Base-by-base conservation (phyloP, 2,888 invertebrate species). In the Leucophenga montana region DNA sequence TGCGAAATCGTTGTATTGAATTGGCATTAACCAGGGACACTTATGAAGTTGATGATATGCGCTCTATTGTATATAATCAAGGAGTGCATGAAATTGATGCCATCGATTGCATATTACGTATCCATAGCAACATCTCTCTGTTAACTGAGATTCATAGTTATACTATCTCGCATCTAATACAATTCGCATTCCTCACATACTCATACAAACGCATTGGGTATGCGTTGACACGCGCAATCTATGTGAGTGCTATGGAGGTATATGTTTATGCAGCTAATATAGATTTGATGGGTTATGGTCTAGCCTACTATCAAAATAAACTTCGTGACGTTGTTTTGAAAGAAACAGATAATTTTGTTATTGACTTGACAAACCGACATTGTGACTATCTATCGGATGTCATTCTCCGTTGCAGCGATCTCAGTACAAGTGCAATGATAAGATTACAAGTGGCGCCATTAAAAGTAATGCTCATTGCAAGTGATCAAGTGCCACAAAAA, bases 1-100 rank as follows among this genome's bases (percentile, higher is more conserved):
- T 99, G 99, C 92, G 99, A 72, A 99, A 99, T 88, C 92, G 99
- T 83, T 98, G 99, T 3, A 93, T 99, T 0, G 99, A 99, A 90
- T 94, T 99, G 79, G 83, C 84, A 0, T 22, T 88, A 1, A 71
- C 73, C 18, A 83, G 82, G 20, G 85, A 95, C 89, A 72, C 71
- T 18, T 87, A 86, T 61, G 82, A 78, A 14, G 67, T 77, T 13
- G 87, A 89, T 67, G 92, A 93, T 81, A 85, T 90, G 70, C 90
- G 90, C 75, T 90, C 91, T 50, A 85, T 92, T 73, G 87, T 92
- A 0, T 86, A 89, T 73, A 84, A 88, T 50, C 88, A 89, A 71
- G 92, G 92, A 8, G 81, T 91, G n/a, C 79, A 75, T 0, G 85
- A 86, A 27, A 77, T 85, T 14, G 79, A 79, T 27, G 87, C 90